phyloP scores from a whole-genome alignment of 2,113 vertebrate genomes.

The Paradoxurus hermaphroditus region DNA sequence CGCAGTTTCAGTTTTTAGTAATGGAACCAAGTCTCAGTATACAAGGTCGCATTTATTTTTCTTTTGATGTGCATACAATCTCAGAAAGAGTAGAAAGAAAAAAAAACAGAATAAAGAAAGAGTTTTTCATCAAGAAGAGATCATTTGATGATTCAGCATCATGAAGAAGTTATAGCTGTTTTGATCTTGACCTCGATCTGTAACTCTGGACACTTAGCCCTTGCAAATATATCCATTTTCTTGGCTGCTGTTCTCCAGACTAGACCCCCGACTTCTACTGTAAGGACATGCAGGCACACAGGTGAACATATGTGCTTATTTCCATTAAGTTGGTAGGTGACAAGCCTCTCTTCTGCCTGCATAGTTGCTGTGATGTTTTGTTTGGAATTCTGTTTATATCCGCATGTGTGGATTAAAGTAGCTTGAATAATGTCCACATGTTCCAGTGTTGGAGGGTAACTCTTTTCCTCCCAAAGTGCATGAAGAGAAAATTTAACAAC shows the following conservation, averaged over 20 bases:
- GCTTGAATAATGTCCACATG: conserved; percentile 75
- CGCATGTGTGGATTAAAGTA: conserved; percentile 69
- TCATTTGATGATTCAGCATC: neutral
- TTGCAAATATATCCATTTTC: conserved; percentile 66
- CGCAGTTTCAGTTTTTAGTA: neutral
- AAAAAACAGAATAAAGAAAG: neutral
- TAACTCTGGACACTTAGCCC: conserved; percentile 67
- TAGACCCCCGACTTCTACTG: conserved; percentile 37
- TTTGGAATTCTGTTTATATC: conserved; percentile 78
- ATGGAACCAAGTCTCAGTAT: neutral
- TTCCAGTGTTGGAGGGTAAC: conserved; percentile 72
- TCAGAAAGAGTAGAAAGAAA: neutral
- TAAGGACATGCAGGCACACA: conserved; percentile 44
- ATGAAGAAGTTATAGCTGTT: conserved; percentile 61
- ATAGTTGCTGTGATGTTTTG: conserved; percentile 76
- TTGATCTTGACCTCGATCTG: conserved; percentile 66
- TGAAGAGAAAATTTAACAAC: conserved; percentile 74
- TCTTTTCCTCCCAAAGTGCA: conserved; percentile 70
- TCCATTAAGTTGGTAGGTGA: conserved; percentile 57
- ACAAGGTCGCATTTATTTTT: neutral
- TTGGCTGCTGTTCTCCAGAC: conserved; percentile 35
- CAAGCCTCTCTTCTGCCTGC: conserved; percentile 70
- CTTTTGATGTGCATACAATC: conserved; percentile 36
- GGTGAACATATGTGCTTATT: neutral
- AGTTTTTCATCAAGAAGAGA: conserved; percentile 56